phyloP scores from a whole-genome alignment of 2,113 vertebrate genomes.

The Probosciger aterrimus region DNA sequence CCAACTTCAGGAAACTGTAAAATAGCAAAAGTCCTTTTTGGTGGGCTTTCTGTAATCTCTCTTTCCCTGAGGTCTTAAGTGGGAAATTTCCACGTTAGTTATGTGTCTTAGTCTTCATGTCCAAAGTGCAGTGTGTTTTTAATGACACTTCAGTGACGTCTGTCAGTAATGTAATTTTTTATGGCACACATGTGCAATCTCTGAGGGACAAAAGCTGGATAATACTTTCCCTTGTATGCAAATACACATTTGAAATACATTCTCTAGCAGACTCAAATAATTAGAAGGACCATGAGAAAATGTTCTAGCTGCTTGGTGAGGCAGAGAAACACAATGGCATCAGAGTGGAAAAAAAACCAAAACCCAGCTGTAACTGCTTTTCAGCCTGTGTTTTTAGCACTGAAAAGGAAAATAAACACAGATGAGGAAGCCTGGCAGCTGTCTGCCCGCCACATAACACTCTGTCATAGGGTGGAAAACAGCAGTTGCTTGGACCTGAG shows the following conservation, averaged over 20 bases:
- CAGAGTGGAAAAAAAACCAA: not conserved
- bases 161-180: not conserved
- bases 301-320: not conserved
- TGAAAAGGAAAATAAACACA: not conserved
- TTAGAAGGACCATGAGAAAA: not conserved
- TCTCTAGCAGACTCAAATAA: not conserved
- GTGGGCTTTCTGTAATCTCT: not conserved
- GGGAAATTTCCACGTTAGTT: rapidly evolving
- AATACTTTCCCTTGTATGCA: not conserved
- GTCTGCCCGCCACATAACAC: not conserved
- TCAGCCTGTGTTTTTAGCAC: not conserved
- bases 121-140: not conserved
- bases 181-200: rapidly evolving
- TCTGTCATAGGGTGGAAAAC: not conserved
- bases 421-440: not conserved
- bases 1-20: not conserved
- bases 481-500: no score
- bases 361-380: not conserved
- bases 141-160: not conserved
- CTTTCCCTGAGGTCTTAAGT: not conserved
- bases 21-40: not conserved
- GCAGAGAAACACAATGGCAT: not conserved
- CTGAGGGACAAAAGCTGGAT: not conserved
- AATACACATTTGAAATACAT: not conserved
- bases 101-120: rapidly evolving